A percentile compares a stretch with the other conserved stretches of the same genome.
These are phyloP conservation scores for Synergus umbraculus DNA, from an alignment of 2,888 invertebrate species.

Conservation along the genomic window DNA sequence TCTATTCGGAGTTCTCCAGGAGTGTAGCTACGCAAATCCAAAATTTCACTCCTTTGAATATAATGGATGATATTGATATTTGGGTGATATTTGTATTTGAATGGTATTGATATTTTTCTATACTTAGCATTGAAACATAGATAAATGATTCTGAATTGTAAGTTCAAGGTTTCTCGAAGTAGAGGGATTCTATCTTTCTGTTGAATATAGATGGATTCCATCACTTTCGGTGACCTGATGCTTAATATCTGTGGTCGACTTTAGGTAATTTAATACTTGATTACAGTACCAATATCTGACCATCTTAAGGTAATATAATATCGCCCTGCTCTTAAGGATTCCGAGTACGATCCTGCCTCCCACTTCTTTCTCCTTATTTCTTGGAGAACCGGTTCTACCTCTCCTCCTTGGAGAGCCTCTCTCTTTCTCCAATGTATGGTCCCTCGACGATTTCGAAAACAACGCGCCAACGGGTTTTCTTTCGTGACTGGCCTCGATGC, in stretches of 20 bases:
- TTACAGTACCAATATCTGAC: conserved; percentile 9
- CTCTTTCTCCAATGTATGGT: conserved; percentile 5
- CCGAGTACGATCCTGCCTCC: conserved; percentile 41
- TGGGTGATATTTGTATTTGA: too few species aligned
- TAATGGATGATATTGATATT: too few species aligned
- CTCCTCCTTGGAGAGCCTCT: conserved; percentile 34
- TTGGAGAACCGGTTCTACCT: conserved; percentile 55
- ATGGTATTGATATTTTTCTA: too few species aligned
- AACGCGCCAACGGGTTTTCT: conserved; percentile 51
- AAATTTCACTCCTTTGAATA: neutral
- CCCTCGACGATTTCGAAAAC: conserved; percentile 45
- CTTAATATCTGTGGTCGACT: neutral
- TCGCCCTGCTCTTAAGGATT: conserved; percentile 36
- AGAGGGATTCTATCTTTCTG: neutral
- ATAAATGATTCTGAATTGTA: neutral
- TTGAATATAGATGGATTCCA: neutral
- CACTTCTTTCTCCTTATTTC: conserved; percentile 50
- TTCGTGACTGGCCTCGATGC: conserved; percentile 48
- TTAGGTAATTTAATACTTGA: conserved; percentile 34
- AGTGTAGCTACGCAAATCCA: conserved; percentile 1
- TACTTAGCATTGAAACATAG: too few species aligned
- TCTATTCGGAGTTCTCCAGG: conserved; percentile 42
- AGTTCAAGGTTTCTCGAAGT: neutral
- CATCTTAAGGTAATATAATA: conserved; percentile 29
- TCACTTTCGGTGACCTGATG: neutral